phyloP scores from a whole-genome alignment of 2,888 invertebrate genomes.

The Mesochorus sp. region DNA sequence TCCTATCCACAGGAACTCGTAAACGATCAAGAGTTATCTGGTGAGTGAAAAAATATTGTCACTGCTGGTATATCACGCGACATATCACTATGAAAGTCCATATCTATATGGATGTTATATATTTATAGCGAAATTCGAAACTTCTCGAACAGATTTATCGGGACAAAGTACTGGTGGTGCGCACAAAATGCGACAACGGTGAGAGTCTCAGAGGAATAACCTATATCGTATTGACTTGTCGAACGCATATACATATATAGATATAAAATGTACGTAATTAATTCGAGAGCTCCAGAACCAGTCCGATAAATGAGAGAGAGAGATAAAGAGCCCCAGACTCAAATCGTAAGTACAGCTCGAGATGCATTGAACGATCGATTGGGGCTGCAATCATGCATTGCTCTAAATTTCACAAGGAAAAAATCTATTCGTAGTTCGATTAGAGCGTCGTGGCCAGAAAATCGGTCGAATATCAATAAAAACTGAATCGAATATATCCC shows the following conservation, averaged over 20 bases:
- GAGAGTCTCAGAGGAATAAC: slow-evolving; percentile 28
- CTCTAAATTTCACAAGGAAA: slow-evolving; percentile 5
- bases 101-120: background rate
- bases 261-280: no score
- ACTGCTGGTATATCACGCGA: slow-evolving; percentile 11
- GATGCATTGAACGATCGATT: slow-evolving; percentile 19
- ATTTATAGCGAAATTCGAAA: slow-evolving; percentile 3
- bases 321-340: background rate
- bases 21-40: slow-evolving; percentile 1
- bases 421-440: no score
- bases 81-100: slow-evolving; percentile 5
- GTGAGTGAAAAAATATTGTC: background rate
- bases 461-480: no score
- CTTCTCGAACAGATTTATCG: slow-evolving; percentile 27
- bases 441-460: background rate
- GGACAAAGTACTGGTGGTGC: slow-evolving; percentile 15
- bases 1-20: background rate
- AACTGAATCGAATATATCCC: no score
- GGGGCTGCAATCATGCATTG: background rate
- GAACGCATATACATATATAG: slow-evolving; percentile 37
- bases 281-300: slow-evolving; percentile 33
- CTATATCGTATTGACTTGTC: slow-evolving; percentile 27
- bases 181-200: slow-evolving; percentile 12
- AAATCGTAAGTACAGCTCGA: slow-evolving; percentile 13
- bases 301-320: slow-evolving; percentile 19